These are phyloP conservation scores for Engystomops pustulosus DNA, from an alignment of 2,113 vertebrate species.

Conservation along the genomic window DNA sequence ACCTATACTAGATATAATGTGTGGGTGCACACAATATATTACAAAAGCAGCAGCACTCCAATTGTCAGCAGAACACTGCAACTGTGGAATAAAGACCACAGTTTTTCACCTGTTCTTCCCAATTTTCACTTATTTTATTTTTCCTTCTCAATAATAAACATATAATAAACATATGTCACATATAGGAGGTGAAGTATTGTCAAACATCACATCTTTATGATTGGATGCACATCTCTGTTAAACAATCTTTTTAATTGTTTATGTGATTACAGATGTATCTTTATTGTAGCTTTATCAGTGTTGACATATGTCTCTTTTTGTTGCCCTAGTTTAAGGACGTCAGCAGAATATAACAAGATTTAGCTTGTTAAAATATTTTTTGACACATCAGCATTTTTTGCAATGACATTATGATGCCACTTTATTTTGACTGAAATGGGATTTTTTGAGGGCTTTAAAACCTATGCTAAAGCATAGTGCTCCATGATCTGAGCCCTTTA, in stretches of 20 bases:
- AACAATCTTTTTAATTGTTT: constrained; percentile 39
- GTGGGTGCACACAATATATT: too few relatives aligned
- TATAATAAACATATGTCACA: not conserved
- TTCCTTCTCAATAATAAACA: too few relatives aligned
- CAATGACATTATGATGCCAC: constrained; percentile 24
- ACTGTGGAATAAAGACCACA: too few relatives aligned
- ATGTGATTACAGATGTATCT: constrained; percentile 21
- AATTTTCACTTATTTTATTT: too few relatives aligned
- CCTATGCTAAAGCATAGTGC: not conserved
- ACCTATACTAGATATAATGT: too few relatives aligned
- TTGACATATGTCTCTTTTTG: constrained; percentile 52
- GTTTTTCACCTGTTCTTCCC: too few relatives aligned
- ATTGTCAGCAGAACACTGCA: too few relatives aligned
- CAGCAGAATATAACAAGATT: constrained; percentile 50
- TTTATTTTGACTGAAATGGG: constrained; percentile 9
- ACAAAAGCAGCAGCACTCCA: too few relatives aligned
- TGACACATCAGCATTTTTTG: constrained; percentile 23
- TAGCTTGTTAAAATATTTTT: constrained; percentile 47
- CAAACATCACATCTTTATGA: not conserved
- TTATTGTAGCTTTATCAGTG: constrained; percentile 27
- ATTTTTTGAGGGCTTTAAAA: not conserved
- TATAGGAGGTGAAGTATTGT: not conserved
- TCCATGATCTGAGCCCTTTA: not conserved
- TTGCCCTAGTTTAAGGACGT: constrained; percentile 30
- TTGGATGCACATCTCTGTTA: not conserved